phyloP scores from a whole-genome alignment of 2,797 vertebrate species.

The Allenopithecus nigroviridis region DNA sequence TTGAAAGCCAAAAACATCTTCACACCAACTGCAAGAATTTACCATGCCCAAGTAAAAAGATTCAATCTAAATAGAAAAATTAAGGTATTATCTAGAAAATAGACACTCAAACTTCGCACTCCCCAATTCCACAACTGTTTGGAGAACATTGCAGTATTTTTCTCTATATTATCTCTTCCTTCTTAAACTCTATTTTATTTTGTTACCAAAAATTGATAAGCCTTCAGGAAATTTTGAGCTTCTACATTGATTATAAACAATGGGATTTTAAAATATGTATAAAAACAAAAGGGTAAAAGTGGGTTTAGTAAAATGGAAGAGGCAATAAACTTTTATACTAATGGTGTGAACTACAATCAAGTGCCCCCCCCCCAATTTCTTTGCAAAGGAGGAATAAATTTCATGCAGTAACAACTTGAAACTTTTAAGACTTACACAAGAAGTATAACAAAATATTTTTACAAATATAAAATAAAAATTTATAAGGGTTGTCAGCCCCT shows the following conservation, averaged over 20 bases:
- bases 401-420: neutral
- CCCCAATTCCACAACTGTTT: neutral
- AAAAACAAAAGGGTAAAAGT: neutral
- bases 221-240: neutral
- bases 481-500: neutral
- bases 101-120: neutral
- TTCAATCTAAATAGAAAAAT: neutral
- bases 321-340: neutral
- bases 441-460: neutral
- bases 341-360: neutral
- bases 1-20: neutral
- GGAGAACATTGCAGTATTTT: neutral
- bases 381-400: constrained; percentile 6
- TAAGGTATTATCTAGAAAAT: constrained; percentile 12
- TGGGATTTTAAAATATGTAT: neutral
- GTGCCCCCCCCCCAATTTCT: neutral
- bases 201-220: neutral
- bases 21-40: neutral
- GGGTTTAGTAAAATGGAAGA: neutral
- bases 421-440: constrained; percentile 14
- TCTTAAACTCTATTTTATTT: constrained; percentile 5
- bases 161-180: neutral
- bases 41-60: neutral
- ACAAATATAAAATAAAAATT: constrained; percentile 18
- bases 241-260: constrained; percentile 4